Percentiles rank a stretch among this genome's conserved stretches.
Evolutionary conservation across 2,113 vertebrate species (phyloP).

Genomic region (Neotragus moschatus): DNA sequence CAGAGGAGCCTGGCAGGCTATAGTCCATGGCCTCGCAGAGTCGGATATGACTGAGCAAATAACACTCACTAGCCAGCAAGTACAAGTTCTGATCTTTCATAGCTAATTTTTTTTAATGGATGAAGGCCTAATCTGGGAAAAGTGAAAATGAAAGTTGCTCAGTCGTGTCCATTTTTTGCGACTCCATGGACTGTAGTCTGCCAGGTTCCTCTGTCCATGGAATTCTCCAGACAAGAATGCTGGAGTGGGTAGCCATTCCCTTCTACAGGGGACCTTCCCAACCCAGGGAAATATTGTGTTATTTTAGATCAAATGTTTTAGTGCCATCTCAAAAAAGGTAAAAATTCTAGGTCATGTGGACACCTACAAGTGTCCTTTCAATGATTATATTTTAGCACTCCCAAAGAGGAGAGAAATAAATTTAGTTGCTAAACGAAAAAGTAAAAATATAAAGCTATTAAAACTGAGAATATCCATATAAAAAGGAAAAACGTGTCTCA

Average conservation of each 20-base stretch:
- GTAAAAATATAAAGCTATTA: conserved; percentile 1
- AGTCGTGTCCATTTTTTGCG: background rate
- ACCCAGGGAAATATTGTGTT: background rate
- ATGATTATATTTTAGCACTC: background rate
- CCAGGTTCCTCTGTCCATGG: background rate
- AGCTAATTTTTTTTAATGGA: background rate
- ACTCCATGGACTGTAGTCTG: background rate
- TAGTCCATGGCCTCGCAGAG: background rate
- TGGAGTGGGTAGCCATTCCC: background rate
- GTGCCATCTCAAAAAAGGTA: background rate
- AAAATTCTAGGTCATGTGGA: background rate
- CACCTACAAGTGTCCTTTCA: background rate
- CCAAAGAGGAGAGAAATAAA: background rate
- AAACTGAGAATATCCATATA: background rate
- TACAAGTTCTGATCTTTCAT: background rate
- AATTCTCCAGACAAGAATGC: background rate
- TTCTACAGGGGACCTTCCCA: background rate
- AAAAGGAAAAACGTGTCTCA: background rate
- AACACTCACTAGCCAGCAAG: background rate
- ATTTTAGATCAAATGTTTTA: background rate
- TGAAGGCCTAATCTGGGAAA: background rate
- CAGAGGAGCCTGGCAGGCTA: background rate
- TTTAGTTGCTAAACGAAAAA: background rate
- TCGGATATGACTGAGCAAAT: background rate
- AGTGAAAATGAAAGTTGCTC: background rate